Conservation (phyloP, 2,113 vertebrate genomes). For the Dunckerocampus dactyliophorus region DNA sequence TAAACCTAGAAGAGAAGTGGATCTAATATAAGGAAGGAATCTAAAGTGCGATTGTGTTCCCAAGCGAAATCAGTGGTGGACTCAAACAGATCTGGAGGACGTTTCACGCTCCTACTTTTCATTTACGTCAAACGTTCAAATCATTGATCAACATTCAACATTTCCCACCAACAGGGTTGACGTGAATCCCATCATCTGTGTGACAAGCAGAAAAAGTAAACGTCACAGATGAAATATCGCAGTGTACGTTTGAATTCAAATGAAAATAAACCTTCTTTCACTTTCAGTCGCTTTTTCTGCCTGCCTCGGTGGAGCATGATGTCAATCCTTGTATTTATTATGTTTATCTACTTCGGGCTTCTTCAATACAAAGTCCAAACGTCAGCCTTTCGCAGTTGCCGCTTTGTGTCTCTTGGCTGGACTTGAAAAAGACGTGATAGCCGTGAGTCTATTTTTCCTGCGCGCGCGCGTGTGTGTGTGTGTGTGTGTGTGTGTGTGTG, state of each 20-base stretch:
- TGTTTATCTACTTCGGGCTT: conserved; percentile 61
- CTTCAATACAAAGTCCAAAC: conserved; percentile 54
- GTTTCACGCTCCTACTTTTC: not conserved
- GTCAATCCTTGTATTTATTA: conserved; percentile 63
- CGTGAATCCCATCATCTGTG: not conserved
- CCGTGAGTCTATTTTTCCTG: conserved; percentile 57
- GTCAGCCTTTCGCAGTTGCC: conserved; percentile 43
- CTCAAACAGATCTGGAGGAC: not conserved
- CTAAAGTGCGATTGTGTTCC: not conserved
- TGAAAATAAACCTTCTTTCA: conserved; percentile 26
- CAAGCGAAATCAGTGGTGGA: not conserved
- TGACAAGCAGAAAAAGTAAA: not conserved
- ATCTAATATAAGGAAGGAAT: no score
- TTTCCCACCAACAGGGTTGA: not conserved
- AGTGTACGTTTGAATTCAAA: not conserved
- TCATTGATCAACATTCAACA: no score
- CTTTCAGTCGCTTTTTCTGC: conserved; percentile 20
- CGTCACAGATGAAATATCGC: not conserved
- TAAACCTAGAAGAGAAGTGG: no score
- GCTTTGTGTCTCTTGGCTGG: conserved; percentile 62
- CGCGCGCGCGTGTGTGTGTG: conserved; percentile 15
- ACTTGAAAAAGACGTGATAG: conserved; percentile 49
- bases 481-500: conserved; percentile 14
- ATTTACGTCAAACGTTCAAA: not conserved
- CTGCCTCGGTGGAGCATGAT: conserved; percentile 54